Evolutionary conservation across 2,888 invertebrate genomes (phyloP).

Genomic region (Polia nebulosa): DNA sequence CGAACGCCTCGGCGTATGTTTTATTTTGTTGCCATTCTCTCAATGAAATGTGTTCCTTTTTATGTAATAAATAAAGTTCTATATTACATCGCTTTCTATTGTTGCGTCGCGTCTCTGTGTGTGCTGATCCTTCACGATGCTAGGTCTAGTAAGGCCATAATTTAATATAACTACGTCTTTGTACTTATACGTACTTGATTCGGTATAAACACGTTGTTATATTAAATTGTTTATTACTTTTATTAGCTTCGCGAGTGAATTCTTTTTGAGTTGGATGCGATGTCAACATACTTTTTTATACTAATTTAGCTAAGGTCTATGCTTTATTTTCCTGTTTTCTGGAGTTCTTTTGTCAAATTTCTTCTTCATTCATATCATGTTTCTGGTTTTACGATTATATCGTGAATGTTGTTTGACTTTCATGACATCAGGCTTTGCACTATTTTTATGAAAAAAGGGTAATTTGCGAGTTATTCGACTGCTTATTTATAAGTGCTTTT

Average conservation of each 20-base stretch:
- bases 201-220: constrained; percentile 54
- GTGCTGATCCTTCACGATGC: neutral
- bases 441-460: too few relatives aligned
- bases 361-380: neutral
- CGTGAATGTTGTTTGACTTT: neutral
- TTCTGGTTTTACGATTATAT: neutral
- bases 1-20: neutral
- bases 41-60: neutral
- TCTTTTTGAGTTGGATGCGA: constrained; percentile 5
- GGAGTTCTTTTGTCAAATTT: neutral
- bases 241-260: constrained; percentile 36
- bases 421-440: too few relatives aligned
- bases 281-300: constrained; percentile 1
- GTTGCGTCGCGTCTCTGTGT: neutral
- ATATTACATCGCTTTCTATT: neutral
- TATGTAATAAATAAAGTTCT: neutral
- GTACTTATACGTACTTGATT: too few relatives aligned
- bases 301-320: constrained; percentile 2
- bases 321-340: neutral
- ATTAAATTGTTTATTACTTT: constrained; percentile 62
- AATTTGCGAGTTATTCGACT: too few relatives aligned
- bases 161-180: too few relatives aligned
- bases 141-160: constrained; percentile 38
- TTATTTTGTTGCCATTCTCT: neutral
- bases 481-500: too few relatives aligned